A percentile compares a stretch with the other conserved stretches of the same genome.
phyloP scores from a whole-genome alignment of 2,797 vertebrate species.

The Remorina albescens region DNA sequence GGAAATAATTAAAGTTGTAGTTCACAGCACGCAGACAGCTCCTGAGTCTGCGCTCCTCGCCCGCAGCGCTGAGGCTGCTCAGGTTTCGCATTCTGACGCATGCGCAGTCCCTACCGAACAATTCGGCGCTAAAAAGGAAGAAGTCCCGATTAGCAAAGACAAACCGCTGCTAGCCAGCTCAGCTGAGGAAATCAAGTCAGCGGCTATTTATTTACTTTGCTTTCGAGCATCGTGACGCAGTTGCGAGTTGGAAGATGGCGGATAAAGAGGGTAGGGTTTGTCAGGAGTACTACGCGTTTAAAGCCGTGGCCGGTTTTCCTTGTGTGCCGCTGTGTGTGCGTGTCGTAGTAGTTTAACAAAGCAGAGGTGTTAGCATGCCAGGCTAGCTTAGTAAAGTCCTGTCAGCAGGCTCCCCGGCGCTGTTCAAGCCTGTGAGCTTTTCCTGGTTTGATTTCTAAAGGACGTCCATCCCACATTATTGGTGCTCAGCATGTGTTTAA shows the following conservation, averaged over 20 bases:
- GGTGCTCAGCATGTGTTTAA: background rate
- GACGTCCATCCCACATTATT: background rate
- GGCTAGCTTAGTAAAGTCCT: conserved; percentile 35
- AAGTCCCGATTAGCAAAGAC: background rate
- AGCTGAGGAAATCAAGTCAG: background rate
- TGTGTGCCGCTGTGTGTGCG: conserved; percentile 46
- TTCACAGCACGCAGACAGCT: too few relatives aligned
- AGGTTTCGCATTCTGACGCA: conserved; percentile 8
- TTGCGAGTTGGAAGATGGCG: conserved; percentile 61
- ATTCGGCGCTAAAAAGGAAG: conserved; percentile 77
- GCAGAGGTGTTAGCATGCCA: conserved; percentile 49
- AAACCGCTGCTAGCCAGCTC: background rate
- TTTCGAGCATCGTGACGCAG: conserved; percentile 35
- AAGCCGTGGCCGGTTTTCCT: conserved; percentile 11
- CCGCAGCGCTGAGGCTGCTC: conserved; percentile 5
- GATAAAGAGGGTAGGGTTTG: conserved; percentile 77
- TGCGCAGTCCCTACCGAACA: conserved; percentile 26
- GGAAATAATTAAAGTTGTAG: too few relatives aligned
- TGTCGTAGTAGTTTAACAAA: conserved; percentile 9
- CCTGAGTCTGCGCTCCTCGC: conserved; percentile 21
- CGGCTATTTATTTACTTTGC: conserved; percentile 3
- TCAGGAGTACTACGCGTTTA: rapidly evolving
- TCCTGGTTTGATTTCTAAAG: background rate
- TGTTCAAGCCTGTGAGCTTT: background rate
- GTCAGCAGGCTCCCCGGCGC: background rate